These are phyloP conservation scores for Herpetotheres cachinnans DNA, from an alignment of 2,113 vertebrate genomes.

Conservation along the genomic window DNA sequence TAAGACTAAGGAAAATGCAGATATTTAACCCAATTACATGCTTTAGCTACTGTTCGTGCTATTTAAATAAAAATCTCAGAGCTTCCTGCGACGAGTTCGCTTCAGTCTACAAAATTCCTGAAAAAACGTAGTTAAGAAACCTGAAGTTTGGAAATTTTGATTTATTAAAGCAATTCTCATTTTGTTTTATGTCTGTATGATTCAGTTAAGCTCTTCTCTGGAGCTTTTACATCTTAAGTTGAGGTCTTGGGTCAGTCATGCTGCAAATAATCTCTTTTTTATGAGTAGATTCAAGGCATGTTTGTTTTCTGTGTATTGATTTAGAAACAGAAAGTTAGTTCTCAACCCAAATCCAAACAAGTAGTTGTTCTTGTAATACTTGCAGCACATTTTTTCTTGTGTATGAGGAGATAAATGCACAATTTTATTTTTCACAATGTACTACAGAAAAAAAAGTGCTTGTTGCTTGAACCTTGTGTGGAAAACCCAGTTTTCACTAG, in stretches of 20 bases:
- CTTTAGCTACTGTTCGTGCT: neutral
- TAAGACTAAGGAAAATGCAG: neutral
- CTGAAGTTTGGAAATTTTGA: neutral
- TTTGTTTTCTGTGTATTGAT: neutral
- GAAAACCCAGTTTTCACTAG: neutral
- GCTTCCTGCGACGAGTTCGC: neutral
- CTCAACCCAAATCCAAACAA: neutral
- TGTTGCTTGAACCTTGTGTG: neutral
- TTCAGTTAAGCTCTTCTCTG: slow-evolving; percentile 23
- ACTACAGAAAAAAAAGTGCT: neutral
- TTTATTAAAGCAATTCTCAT: slow-evolving; percentile 39
- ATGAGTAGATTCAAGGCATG: neutral
- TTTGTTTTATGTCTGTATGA: slow-evolving; percentile 10
- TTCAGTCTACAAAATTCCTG: neutral
- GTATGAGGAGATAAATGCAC: neutral
- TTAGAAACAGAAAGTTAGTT: neutral
- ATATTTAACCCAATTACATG: neutral
- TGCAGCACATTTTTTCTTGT: neutral
- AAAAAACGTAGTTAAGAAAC: neutral
- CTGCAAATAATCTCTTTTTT: slow-evolving; percentile 44
- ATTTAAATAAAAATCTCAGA: neutral
- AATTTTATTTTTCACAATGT: neutral
- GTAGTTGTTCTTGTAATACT: neutral
- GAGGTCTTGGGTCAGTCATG: slow-evolving; percentile 28
- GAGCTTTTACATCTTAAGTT: neutral